A percentile compares a stretch with the other conserved stretches of the same genome.
These are phyloP conservation scores for Cyclina sinensis DNA, from an alignment of 1,140 invertebrate species.

Conservation along the genomic window DNA sequence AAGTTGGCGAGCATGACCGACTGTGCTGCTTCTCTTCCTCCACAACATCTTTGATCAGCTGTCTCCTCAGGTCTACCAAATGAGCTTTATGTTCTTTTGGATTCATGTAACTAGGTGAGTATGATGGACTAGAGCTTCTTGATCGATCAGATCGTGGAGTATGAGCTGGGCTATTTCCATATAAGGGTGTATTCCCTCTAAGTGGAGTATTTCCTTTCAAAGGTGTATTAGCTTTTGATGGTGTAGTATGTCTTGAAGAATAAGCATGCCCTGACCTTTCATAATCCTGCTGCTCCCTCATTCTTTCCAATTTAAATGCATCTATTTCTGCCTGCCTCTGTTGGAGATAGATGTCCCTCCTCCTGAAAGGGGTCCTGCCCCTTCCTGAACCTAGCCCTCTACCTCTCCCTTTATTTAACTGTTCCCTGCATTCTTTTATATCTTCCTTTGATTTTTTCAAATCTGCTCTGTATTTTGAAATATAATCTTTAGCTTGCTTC, in stretches of 20 bases:
- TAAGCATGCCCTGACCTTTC: slow-evolving; percentile 27
- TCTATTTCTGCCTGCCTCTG: slow-evolving; percentile 71
- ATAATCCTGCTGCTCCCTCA: slow-evolving; percentile 66
- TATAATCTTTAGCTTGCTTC: slow-evolving; percentile 54
- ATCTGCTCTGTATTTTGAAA: slow-evolving; percentile 59
- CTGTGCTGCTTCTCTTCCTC: slow-evolving; percentile 59
- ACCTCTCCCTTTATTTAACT: slow-evolving; percentile 38
- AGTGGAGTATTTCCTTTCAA: slow-evolving; percentile 48
- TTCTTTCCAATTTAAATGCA: slow-evolving; percentile 72
- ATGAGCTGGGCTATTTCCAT: slow-evolving; percentile 53
- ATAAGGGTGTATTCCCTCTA: slow-evolving; percentile 54
- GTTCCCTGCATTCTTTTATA: slow-evolving; percentile 66
- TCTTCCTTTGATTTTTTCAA: slow-evolving; percentile 70
- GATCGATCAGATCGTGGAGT: slow-evolving; percentile 53
- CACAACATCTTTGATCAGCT: slow-evolving; percentile 58
- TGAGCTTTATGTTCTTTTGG: slow-evolving; percentile 67
- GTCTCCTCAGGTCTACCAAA: slow-evolving; percentile 60
- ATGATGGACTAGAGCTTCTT: slow-evolving; percentile 46
- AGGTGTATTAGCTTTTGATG: slow-evolving; percentile 35
- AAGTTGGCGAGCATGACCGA: slow-evolving; percentile 42
- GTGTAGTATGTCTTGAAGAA: slow-evolving; percentile 22
- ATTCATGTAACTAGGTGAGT: slow-evolving; percentile 61
- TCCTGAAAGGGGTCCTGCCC: slow-evolving; percentile 28
- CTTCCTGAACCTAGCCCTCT: slow-evolving; percentile 28
- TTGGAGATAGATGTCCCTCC: slow-evolving; percentile 41